Conservation (phyloP, 1,140 invertebrate species). For the Caerostris darwini region DNA sequence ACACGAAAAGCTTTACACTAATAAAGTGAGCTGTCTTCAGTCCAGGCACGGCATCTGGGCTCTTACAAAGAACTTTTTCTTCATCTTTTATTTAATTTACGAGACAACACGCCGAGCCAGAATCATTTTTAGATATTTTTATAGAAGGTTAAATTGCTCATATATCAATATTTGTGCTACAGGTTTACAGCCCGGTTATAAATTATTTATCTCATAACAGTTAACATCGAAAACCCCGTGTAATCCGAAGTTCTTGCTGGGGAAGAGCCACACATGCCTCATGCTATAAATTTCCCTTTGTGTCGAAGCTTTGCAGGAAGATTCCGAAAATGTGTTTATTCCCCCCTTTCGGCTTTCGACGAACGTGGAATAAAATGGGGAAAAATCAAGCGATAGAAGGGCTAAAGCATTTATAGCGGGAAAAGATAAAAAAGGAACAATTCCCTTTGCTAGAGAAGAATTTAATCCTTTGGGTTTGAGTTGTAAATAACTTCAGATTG, state of each 20-base stretch:
- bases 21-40: slow-evolving; percentile 70
- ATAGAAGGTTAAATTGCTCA: slow-evolving; percentile 77
- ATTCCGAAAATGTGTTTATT: slow-evolving; percentile 74
- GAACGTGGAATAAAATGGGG: slow-evolving; percentile 39
- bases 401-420: background rate
- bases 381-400: slow-evolving; percentile 5
- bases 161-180: slow-evolving; percentile 78
- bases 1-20: slow-evolving; percentile 73
- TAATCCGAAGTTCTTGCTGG: slow-evolving; percentile 68
- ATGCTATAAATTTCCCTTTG: slow-evolving; percentile 73
- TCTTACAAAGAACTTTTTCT: slow-evolving; percentile 64
- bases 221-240: slow-evolving; percentile 76
- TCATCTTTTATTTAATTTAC: slow-evolving; percentile 78
- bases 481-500: slow-evolving; percentile 34
- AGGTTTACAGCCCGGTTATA: slow-evolving; percentile 78
- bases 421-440: slow-evolving; percentile 31
- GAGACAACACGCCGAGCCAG: slow-evolving; percentile 68
- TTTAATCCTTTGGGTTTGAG: background rate
- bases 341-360: slow-evolving; percentile 25
- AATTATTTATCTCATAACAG: slow-evolving; percentile 78
- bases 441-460: background rate
- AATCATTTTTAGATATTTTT: slow-evolving; percentile 77
- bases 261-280: slow-evolving; percentile 58
- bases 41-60: slow-evolving; percentile 47
- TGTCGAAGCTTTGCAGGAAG: slow-evolving; percentile 71